phyloP scores from a whole-genome alignment of 2,888 invertebrate species.

The Drosophila kuntzei region DNA sequence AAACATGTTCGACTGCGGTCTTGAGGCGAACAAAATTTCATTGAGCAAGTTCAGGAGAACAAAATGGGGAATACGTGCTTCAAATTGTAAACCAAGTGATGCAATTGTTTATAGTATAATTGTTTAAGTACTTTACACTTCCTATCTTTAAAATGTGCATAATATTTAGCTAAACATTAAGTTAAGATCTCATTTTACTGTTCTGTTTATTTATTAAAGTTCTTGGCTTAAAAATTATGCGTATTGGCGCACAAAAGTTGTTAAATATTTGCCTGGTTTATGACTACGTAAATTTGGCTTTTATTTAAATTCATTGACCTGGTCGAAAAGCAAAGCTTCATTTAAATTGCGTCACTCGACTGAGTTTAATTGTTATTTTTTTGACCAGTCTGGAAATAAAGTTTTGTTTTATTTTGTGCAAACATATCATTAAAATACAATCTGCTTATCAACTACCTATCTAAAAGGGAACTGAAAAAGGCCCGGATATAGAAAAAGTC shows the following conservation, averaged over 20 bases:
- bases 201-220: slow-evolving; percentile 1
- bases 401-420: slow-evolving; percentile 7
- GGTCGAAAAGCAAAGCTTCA: slow-evolving; percentile 15
- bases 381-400: slow-evolving; percentile 6
- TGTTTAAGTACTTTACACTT: slow-evolving; percentile 5
- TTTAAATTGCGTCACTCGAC: slow-evolving; percentile 26
- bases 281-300: slow-evolving; percentile 22
- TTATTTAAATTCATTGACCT: slow-evolving; percentile 12
- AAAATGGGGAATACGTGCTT: slow-evolving; percentile 39
- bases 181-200: background rate
- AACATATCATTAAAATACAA: slow-evolving; percentile 27
- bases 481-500: slow-evolving; percentile 47
- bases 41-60: slow-evolving; percentile 44
- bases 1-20: slow-evolving; percentile 43
- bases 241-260: slow-evolving; percentile 7
- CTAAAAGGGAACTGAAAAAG: slow-evolving; percentile 33
- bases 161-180: slow-evolving; percentile 4
- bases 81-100: slow-evolving; percentile 31
- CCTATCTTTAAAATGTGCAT: slow-evolving; percentile 2
- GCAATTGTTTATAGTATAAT: slow-evolving; percentile 15
- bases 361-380: slow-evolving; percentile 3
- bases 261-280: slow-evolving; percentile 35
- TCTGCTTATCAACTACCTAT: slow-evolving; percentile 22
- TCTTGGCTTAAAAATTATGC: slow-evolving; percentile 3
- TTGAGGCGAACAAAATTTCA: slow-evolving; percentile 35